Evolutionary conservation across 35 echinoderm and acorn worm species (phyloP).

Genomic region (Amphiura filiformis): DNA sequence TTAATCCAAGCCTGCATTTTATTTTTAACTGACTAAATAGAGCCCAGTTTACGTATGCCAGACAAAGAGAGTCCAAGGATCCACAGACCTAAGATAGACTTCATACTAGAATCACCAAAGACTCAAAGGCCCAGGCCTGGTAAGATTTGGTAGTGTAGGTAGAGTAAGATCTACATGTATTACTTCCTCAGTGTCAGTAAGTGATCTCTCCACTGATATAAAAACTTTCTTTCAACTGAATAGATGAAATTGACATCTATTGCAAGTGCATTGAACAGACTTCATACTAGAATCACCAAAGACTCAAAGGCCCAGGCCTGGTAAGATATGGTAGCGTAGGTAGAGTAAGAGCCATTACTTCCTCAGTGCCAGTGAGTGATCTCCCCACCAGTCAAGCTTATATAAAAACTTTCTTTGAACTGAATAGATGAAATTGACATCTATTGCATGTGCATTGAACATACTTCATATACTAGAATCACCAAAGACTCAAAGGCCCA

Average conservation of each 20-base stretch:
- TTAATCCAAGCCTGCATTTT: not conserved
- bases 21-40: not conserved
- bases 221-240: not conserved
- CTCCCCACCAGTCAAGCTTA: too few relatives aligned
- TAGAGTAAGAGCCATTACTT: too few relatives aligned
- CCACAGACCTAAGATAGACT: conserved; percentile 34
- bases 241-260: not conserved
- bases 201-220: too few relatives aligned
- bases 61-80: conserved; percentile 20
- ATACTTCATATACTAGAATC: conserved; percentile 42
- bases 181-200: too few relatives aligned
- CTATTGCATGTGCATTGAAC: conserved; percentile 5
- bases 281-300: conserved; percentile 42
- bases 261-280: conserved; percentile 21
- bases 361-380: too few relatives aligned
- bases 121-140: conserved; percentile 33
- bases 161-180: too few relatives aligned
- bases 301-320: conserved; percentile 28
- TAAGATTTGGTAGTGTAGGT: not conserved
- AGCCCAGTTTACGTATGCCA: conserved; percentile 6
- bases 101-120: conserved; percentile 37
- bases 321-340: conserved; percentile 1
- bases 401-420: not conserved
- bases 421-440: not conserved
- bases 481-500: conserved; percentile 28